A percentile compares a stretch with the other conserved stretches of the same genome.
Conservation (phyloP, 2,797 vertebrate genomes). For the Tangara arthus region DNA sequence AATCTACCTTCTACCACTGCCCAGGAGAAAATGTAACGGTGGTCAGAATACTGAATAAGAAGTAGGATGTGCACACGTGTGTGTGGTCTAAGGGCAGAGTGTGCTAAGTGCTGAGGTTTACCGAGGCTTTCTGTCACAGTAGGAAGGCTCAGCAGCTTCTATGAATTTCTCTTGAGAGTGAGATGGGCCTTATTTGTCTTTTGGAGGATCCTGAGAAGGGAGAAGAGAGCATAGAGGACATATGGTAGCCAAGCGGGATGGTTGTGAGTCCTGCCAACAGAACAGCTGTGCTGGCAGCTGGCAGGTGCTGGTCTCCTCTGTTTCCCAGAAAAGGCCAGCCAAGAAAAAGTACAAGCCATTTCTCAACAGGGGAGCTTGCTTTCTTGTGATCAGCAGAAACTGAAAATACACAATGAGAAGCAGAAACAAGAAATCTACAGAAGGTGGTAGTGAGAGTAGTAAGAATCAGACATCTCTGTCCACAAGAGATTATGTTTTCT, state of each 20-base stretch:
- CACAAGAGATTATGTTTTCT: neutral
- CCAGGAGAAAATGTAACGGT: neutral
- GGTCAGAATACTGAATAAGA: neutral
- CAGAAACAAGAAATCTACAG: neutral
- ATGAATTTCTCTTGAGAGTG: neutral
- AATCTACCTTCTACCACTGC: neutral
- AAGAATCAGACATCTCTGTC: neutral
- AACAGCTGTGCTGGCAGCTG: neutral
- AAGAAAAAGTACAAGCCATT: neutral
- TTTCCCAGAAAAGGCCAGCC: neutral
- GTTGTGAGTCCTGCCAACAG: neutral
- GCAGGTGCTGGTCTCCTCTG: neutral
- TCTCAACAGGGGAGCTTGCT: neutral
- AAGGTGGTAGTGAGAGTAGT: neutral
- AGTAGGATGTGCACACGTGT: accelerated
- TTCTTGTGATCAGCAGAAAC: neutral
- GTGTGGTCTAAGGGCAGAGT: neutral
- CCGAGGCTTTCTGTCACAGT: accelerated
- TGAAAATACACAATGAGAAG: neutral
- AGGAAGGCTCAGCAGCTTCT: neutral
- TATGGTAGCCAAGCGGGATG: neutral
- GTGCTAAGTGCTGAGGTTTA: neutral
- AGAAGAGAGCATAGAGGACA: neutral
- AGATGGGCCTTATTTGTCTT: neutral
- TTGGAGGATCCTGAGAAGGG: neutral